Conservation (phyloP, 2,113 vertebrate genomes). For the Takifugu bimaculatus region DNA sequence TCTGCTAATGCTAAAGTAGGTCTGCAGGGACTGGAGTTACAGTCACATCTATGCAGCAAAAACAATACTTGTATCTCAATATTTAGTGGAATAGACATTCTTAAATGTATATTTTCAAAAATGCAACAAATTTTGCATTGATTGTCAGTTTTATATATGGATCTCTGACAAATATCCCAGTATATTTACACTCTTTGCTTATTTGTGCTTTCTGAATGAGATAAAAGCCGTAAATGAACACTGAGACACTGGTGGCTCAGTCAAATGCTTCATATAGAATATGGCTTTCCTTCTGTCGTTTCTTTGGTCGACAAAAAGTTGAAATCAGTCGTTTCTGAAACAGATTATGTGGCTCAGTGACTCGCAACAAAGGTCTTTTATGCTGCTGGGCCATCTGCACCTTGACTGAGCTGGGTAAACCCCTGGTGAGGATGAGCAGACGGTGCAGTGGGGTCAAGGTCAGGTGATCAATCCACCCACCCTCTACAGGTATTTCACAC, state of each 20-base stretch:
- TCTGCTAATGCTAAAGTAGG: not conserved
- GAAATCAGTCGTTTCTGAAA: constrained; percentile 52
- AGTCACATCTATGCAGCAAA: not conserved
- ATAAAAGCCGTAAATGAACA: too few relatives aligned
- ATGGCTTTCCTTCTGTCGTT: constrained; percentile 11
- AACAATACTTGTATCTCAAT: not conserved
- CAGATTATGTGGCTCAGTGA: constrained; percentile 52
- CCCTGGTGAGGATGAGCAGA: constrained; percentile 34
- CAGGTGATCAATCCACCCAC: constrained; percentile 35
- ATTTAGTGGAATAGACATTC: not conserved
- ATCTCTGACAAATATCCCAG: not conserved
- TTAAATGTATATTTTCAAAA: not conserved
- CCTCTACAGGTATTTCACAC: constrained; percentile 2
- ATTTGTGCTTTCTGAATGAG: too few relatives aligned
- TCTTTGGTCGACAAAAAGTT: constrained; percentile 34
- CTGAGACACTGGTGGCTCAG: too few relatives aligned
- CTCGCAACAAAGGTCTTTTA: constrained; percentile 41
- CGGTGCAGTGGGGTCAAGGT: constrained; percentile 49
- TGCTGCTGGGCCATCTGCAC: constrained; percentile 53
- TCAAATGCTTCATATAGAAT: constrained; percentile 7
- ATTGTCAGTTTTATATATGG: not conserved
- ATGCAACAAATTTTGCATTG: not conserved
- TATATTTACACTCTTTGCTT: not conserved
- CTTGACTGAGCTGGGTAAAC: constrained; percentile 49
- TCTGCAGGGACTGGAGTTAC: not conserved